Evolutionary conservation across 2,113 vertebrate genomes (phyloP), one percentile per base, ranked within the genome.

Genomic region (Hypomesus transpacificus): DNA sequence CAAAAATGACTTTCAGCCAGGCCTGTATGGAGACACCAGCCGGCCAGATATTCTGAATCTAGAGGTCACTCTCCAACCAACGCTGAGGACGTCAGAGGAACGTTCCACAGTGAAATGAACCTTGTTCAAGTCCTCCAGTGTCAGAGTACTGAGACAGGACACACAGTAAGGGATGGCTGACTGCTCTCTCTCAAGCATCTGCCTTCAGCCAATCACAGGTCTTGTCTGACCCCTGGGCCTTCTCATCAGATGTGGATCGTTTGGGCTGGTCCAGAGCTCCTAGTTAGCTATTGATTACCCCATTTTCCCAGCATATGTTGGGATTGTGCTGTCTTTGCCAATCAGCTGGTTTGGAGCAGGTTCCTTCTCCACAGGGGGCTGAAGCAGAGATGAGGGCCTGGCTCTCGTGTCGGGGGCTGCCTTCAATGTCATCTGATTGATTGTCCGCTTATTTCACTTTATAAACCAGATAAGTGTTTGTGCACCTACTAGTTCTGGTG

Each of bases 251-350:
- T 66, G 71, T 46, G 66, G 50, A 66, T 61, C 70, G 66, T 76
- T 60, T 64, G 56, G 69, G 4, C 8, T 59, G 13, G 39, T 46
- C 22, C 24, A 34, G 24, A 68, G 63, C 71, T 67, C 64, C 68
- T 71, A 39, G 57, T 71, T 71, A 50, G 0, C 14, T 57, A 17
- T 78, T 75, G 73, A 82, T 85, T 82, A 17, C 64, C 67, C 71
- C 75, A 80, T 85, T 82, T 84, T 76, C 56, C 0, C 2, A 72
- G 69, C 83, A 71, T 66, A 79, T 80, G 85, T 81, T 76, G 22
- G 75, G 76, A 82, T 57, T 70, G 82, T 80, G 73, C 76, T 81
- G 75, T 80, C 71, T 75, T 74, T 70, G 69, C 75, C 62, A 80
- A 75, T 84, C 80, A 80, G 59, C 11, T 76, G 69, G 73, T 80